A percentile compares a stretch with the other conserved stretches of the same genome.
Conservation (phyloP, 1,140 invertebrate species). For the Marisa cornuarietis region DNA sequence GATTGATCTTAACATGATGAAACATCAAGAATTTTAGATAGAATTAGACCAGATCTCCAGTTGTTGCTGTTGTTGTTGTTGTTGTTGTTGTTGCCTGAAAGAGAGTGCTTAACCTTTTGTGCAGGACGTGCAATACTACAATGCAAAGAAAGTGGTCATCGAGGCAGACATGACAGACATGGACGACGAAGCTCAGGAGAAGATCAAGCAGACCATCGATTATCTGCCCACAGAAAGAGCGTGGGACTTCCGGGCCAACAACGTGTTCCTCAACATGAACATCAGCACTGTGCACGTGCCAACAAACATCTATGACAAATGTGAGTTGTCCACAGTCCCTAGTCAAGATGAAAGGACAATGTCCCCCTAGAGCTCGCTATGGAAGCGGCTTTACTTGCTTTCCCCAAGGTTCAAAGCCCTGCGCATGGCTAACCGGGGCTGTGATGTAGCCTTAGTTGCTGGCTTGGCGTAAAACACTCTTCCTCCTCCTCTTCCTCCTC, state of each 20-base stretch:
- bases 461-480: too few relatives aligned
- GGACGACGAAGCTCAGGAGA: conserved; percentile 16
- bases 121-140: conserved; percentile 56
- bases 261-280: conserved; percentile 88
- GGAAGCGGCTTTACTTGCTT: not conserved
- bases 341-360: not conserved
- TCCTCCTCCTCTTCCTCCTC: not conserved
- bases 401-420: too few relatives aligned
- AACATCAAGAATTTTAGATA: too few relatives aligned
- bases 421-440: too few relatives aligned
- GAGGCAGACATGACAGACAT: conserved; percentile 31
- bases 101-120: not conserved
- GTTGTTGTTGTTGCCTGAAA: not conserved
- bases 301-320: conserved; percentile 90
- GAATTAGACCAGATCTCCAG: too few relatives aligned
- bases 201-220: conserved; percentile 32
- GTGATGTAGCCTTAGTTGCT: too few relatives aligned
- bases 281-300: conserved; percentile 93
- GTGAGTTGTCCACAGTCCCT: conserved; percentile 69
- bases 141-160: conserved; percentile 58
- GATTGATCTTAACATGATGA: too few relatives aligned
- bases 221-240: conserved; percentile 68
- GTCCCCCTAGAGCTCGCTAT: not conserved
- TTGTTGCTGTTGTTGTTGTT: not conserved
- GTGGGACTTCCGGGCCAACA: conserved; percentile 82